Conservation (phyloP, 2,888 invertebrate genomes). For the Hirtodrosophila alboralis region DNA sequence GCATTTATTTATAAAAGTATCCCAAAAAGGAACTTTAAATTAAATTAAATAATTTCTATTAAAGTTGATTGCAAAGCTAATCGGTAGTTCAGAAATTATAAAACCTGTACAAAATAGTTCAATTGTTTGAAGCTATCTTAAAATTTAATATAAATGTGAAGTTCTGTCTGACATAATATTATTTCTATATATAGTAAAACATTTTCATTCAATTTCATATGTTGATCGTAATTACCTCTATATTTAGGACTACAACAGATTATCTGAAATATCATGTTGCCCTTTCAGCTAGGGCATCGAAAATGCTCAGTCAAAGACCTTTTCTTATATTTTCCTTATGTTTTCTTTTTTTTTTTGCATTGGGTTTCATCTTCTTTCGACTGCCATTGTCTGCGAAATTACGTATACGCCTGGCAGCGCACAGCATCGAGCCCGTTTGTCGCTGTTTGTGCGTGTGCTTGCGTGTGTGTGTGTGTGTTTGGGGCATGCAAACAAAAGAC, state of each 20-base stretch:
- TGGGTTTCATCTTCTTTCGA: constrained; percentile 45
- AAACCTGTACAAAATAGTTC: no score
- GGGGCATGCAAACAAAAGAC: constrained; percentile 68
- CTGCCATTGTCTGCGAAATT: constrained; percentile 72
- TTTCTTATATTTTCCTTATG: constrained; percentile 42
- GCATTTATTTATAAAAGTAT: no score
- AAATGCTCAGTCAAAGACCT: constrained; percentile 67
- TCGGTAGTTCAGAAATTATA: no score
- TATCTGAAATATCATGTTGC: constrained; percentile 38
- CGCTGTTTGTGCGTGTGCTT: constrained; percentile 24
- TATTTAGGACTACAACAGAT: constrained; percentile 26
- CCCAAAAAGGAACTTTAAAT: no score
- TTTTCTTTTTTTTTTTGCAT: constrained; percentile 40
- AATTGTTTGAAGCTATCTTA: no score
- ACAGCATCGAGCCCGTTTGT: constrained; percentile 42
- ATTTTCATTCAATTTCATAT: no score
- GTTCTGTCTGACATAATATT: no score
- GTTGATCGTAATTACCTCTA: constrained; percentile 39
- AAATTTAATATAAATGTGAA: no score
- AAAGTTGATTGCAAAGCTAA: no score
- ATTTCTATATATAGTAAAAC: no score
- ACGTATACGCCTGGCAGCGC: constrained; percentile 74
- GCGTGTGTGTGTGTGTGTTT: constrained; percentile 26
- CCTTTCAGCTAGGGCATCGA: constrained; percentile 45
- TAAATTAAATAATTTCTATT: no score